Percentiles rank a stretch among this genome's conserved stretches.
These are phyloP conservation scores for Laupala kohalensis DNA, from an alignment of 1,140 invertebrate genomes.

Conservation along the genomic window DNA sequence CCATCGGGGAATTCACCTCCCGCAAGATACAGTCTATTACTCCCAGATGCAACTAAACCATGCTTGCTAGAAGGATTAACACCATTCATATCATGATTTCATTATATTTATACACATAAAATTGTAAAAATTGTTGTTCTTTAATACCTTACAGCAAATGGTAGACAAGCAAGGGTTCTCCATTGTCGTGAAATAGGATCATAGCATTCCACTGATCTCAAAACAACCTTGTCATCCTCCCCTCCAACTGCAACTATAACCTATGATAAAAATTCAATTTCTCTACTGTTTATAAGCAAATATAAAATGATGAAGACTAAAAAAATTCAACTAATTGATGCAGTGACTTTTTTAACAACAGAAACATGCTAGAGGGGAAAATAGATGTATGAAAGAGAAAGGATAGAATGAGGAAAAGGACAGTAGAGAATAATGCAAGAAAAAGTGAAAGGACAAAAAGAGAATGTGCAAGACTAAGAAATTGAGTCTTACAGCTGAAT, in stretches of 20 bases:
- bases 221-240: slow-evolving; percentile 42
- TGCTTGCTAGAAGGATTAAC: slow-evolving; percentile 30
- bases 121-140: not conserved
- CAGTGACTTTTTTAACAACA: too few species aligned
- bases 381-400: too few species aligned
- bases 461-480: too few species aligned
- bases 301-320: too few species aligned
- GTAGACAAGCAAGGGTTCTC: slow-evolving; percentile 30
- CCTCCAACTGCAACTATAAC: slow-evolving; percentile 42
- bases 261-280: slow-evolving; percentile 22
- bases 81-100: not conserved
- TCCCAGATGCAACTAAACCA: slow-evolving; percentile 37
- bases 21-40: slow-evolving; percentile 39
- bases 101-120: not conserved
- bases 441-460: too few species aligned
- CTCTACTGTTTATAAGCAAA: too few species aligned
- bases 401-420: too few species aligned
- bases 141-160: slow-evolving; percentile 32
- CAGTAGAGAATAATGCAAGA: too few species aligned
- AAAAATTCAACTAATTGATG: too few species aligned
- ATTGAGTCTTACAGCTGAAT: too few species aligned
- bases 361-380: too few species aligned
- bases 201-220: slow-evolving; percentile 39
- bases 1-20: slow-evolving; percentile 45
- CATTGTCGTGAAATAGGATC: slow-evolving; percentile 29